phyloP scores from a whole-genome alignment of 2,888 invertebrate species.

The Malthinus flaveolus region DNA sequence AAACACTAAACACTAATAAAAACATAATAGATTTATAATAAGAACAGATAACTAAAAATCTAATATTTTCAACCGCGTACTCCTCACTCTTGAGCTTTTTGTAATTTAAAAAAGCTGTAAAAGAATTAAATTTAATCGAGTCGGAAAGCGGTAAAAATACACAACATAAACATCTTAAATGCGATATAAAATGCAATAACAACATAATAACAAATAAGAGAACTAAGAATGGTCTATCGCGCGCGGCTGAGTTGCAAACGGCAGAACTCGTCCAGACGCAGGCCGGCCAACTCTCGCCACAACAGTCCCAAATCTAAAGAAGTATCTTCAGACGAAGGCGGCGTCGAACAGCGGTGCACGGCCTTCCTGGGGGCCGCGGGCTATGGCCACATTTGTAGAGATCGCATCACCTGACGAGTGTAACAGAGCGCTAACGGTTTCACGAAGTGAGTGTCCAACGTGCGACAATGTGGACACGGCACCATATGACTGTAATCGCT shows the following conservation, averaged over 20 bases:
- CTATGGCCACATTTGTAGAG: slow-evolving; percentile 84
- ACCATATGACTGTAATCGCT: slow-evolving; percentile 93
- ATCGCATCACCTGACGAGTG: slow-evolving; percentile 62
- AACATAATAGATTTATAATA: slow-evolving; percentile 51
- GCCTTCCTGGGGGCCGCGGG: slow-evolving; percentile 65
- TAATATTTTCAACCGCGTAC: slow-evolving; percentile 37
- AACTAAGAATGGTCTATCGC: slow-evolving; percentile 46
- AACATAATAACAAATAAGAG: slow-evolving; percentile 26
- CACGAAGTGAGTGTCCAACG: slow-evolving; percentile 92
- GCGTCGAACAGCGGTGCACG: slow-evolving; percentile 61
- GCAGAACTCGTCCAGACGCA: slow-evolving; percentile 55
- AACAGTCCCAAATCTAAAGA: slow-evolving; percentile 51
- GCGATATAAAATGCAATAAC: slow-evolving; percentile 53
- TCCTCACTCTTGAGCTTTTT: slow-evolving; percentile 3
- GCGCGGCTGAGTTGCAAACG: slow-evolving; percentile 53
- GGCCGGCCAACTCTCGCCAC: slow-evolving; percentile 55
- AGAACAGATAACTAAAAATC: slow-evolving; percentile 35
- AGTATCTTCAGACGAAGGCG: slow-evolving; percentile 40
- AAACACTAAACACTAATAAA: slow-evolving; percentile 32
- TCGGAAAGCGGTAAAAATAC: slow-evolving; percentile 25
- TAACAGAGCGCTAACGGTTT: slow-evolving; percentile 86
- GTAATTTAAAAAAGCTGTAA: slow-evolving; percentile 5
- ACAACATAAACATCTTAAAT: slow-evolving; percentile 41
- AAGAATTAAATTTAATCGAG: slow-evolving; percentile 22
- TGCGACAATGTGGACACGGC: slow-evolving; percentile 89